phyloP scores from a whole-genome alignment of 1,140 invertebrate genomes.

The Melanaphis sacchari region DNA sequence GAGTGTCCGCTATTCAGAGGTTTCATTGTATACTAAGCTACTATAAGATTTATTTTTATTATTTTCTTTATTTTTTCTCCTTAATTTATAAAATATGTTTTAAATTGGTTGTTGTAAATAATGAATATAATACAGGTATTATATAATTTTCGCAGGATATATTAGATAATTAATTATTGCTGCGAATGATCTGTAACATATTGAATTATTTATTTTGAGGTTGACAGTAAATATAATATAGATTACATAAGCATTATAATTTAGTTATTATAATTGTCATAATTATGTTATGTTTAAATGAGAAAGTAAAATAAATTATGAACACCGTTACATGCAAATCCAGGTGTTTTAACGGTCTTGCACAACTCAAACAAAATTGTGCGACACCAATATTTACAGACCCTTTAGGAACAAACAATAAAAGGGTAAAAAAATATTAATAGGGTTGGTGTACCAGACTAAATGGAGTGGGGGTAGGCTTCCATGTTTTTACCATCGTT shows the following conservation, averaged over 20 bases:
- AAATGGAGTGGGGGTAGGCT: background rate
- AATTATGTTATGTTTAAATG: background rate
- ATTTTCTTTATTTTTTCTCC: background rate
- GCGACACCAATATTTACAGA: slow-evolving; percentile 3
- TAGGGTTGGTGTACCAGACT: background rate
- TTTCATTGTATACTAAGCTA: no score
- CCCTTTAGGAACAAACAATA: slow-evolving; percentile 15
- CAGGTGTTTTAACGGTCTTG: slow-evolving; percentile 43
- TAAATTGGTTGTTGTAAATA: background rate
- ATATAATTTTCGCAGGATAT: background rate
- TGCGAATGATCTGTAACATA: background rate
- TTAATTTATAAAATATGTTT: background rate
- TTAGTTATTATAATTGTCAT: background rate
- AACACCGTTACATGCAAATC: background rate
- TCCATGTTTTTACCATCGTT: slow-evolving; percentile 45
- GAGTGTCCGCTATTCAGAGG: no score
- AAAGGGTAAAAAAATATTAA: background rate
- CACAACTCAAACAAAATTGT: slow-evolving; percentile 29
- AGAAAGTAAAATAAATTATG: background rate
- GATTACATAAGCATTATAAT: background rate
- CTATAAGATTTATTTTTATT: background rate
- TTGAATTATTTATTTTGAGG: background rate
- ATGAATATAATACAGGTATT: background rate
- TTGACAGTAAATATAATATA: background rate
- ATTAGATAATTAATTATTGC: background rate